These are phyloP conservation scores for Apotomis betuletana DNA, from an alignment of 2,888 invertebrate genomes.

Conservation along the genomic window DNA sequence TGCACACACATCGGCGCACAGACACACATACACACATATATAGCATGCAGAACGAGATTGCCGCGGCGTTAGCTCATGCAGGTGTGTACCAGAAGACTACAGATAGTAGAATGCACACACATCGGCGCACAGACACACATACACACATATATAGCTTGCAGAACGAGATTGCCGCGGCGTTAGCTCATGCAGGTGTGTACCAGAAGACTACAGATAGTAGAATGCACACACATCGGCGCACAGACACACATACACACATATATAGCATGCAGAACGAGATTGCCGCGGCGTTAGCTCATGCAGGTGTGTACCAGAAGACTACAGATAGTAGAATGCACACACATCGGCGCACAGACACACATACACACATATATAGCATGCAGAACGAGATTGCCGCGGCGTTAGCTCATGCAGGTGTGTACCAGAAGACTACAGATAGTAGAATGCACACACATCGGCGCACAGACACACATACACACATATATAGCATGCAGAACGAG, in stretches of 20 bases:
- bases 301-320: conserved; percentile 63
- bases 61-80: conserved; percentile 96
- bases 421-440: too few species aligned
- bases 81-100: conserved; percentile 52
- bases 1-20: conserved; percentile 13
- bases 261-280: conserved; percentile 99
- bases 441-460: too few species aligned
- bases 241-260: conserved; percentile 91
- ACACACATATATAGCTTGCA: conserved; percentile 99
- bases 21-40: conserved; percentile 94
- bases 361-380: too few species aligned
- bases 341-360: conserved; percentile 42
- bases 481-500: conserved; percentile 99
- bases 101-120: too few species aligned
- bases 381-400: too few species aligned
- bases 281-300: conserved; percentile 96
- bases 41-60: conserved; percentile 99
- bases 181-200: conserved; percentile 89
- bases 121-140: conserved; percentile 75
- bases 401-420: too few species aligned
- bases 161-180: conserved; percentile 98
- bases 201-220: too few species aligned
- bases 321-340: too few species aligned
- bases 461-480: too few species aligned
- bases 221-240: conserved; percentile 15